A percentile compares a stretch with the other conserved stretches of the same genome.
These are phyloP conservation scores for Nothocercus julius DNA, from an alignment of 2,113 vertebrate genomes.

Conservation along the genomic window DNA sequence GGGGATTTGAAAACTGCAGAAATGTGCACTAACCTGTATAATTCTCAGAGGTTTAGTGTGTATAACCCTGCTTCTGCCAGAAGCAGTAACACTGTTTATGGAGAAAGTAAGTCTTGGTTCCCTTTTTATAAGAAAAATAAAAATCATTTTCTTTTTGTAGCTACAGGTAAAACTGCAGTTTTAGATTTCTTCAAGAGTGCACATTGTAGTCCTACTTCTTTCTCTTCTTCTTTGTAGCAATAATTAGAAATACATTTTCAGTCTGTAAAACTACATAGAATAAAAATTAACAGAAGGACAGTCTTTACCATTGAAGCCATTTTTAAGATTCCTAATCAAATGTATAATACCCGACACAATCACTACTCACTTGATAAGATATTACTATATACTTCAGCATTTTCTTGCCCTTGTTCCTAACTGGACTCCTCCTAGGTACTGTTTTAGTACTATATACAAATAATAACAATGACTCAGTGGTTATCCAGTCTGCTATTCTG, in stretches of 20 bases:
- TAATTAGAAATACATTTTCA: background rate
- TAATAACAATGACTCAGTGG: background rate
- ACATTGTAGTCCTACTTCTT: background rate
- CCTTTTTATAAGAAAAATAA: slow-evolving; percentile 6
- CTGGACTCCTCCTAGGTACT: background rate
- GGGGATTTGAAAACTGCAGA: slow-evolving; percentile 9
- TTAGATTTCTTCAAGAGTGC: background rate
- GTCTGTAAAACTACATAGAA: background rate
- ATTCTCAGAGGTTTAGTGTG: background rate
- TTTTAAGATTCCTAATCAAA: background rate
- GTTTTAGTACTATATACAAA: background rate
- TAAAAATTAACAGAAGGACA: background rate
- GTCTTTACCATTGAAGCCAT: background rate
- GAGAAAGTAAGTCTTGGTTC: background rate
- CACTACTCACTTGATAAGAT: background rate
- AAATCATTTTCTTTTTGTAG: background rate
- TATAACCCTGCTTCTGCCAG: background rate
- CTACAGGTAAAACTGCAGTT: background rate
- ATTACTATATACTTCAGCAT: background rate
- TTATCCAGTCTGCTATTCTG: background rate
- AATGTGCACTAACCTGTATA: background rate
- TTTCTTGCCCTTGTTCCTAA: background rate
- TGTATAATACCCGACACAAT: background rate
- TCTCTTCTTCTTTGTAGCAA: background rate
- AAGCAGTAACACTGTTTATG: background rate